These are phyloP conservation scores for Dione juno DNA, from an alignment of 2,888 invertebrate genomes.

Conservation along the genomic window DNA sequence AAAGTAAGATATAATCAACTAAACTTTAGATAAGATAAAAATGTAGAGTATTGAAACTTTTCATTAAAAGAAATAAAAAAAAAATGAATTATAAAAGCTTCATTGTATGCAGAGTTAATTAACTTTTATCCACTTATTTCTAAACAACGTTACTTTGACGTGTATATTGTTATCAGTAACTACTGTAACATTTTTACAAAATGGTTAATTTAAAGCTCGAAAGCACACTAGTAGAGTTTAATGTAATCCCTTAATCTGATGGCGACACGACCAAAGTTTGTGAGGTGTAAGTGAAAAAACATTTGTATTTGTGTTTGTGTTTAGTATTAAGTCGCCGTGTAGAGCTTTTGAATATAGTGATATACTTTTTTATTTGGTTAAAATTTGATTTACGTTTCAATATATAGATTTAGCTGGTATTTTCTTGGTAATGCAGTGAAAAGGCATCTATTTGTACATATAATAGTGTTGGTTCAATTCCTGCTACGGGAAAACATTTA, in stretches of 20 bases:
- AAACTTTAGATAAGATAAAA: not conserved
- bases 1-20: too few relatives aligned
- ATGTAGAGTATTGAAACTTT: not conserved
- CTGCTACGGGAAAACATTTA: too few relatives aligned
- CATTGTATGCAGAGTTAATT: not conserved
- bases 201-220: conserved; percentile 9
- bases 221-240: not conserved
- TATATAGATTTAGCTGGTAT: too few relatives aligned
- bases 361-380: too few relatives aligned
- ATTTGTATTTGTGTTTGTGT: conserved; percentile 13
- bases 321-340: not conserved
- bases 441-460: too few relatives aligned
- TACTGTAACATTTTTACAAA: not conserved
- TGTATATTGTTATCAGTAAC: conserved; percentile 1
- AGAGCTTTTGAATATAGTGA: not conserved
- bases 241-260: conserved; percentile 22
- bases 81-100: not conserved
- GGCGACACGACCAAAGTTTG: conserved; percentile 7
- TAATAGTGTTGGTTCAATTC: too few relatives aligned
- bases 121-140: not conserved
- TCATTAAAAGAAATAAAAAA: not conserved
- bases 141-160: not conserved
- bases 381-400: too few relatives aligned
- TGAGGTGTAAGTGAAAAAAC: conserved; percentile 20
- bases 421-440: too few relatives aligned